phyloP scores from a whole-genome alignment of 2,113 vertebrate genomes.

The Irena cyanogastra region DNA sequence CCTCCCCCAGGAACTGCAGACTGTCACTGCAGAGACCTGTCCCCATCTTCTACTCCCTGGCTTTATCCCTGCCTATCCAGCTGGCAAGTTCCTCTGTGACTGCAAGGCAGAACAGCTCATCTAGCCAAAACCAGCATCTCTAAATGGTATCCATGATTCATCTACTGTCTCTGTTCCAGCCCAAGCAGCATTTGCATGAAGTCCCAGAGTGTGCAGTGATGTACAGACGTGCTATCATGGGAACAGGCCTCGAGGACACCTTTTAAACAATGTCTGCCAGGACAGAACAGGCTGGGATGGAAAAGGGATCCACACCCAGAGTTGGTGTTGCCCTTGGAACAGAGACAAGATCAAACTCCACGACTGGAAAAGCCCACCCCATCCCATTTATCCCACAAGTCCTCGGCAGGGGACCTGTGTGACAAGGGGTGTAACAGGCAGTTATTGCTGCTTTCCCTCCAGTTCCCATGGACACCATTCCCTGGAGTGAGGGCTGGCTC shows the following conservation, averaged over 20 bases:
- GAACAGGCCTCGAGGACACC: background rate
- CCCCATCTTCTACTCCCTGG: background rate
- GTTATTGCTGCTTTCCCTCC: background rate
- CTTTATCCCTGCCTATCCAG: background rate
- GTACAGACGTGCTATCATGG: background rate
- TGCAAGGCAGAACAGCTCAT: background rate
- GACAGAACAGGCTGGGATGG: background rate
- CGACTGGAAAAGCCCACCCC: background rate
- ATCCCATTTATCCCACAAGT: background rate
- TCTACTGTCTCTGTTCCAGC: background rate
- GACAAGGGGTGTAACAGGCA: background rate
- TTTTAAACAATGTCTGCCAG: background rate
- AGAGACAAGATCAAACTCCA: background rate
- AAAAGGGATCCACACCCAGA: background rate
- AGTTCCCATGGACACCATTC: background rate
- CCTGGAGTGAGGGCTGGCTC: background rate
- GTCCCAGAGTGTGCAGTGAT: background rate
- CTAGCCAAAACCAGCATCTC: background rate
- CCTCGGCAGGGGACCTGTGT: rapidly evolving
- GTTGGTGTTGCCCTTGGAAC: background rate
- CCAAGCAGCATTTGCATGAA: background rate
- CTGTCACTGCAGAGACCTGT: background rate
- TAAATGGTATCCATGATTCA: background rate
- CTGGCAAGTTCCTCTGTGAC: background rate
- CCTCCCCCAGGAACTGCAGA: background rate